Evolutionary conservation across 2,113 vertebrate species (phyloP), one percentile per base, ranked within the genome.

Genomic region (Dasyprocta punctata): DNA sequence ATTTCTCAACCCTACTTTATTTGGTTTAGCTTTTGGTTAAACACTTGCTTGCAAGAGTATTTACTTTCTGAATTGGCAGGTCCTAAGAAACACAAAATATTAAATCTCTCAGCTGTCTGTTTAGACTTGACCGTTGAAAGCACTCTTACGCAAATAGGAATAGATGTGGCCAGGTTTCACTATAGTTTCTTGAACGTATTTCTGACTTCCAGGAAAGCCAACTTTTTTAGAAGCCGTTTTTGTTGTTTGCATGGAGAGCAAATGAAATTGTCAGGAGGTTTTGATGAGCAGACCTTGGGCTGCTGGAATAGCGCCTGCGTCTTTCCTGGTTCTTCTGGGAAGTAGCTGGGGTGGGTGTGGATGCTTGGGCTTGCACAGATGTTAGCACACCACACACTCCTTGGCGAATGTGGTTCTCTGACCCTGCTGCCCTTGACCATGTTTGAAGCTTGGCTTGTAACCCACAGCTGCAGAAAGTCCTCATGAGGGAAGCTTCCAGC

Each of bases 1-100:
- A 86, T 88, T 92, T 83, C 60, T 73, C 69, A 60, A 14, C 12
- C 52, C 2, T 81, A 3, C 56, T 92, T 30, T 90, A 3, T 96
- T 96, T 96, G 86, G 41, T 90, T 95, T 96, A 56, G 47, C 67
- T 90, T 81, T 96, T 80, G n/a, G 52, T 89, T 96, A 94, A 94
- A 95, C 87, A 65, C 85, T 84, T 90, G 91, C 41, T 94, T 86
- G 61, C 65, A 56, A 58, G 82, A 83, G 33, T 96, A 38, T 97
- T 96, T 96, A 38, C 94, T 97, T 96, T 96, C 82, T 83, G 30
- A 94, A 97, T 80, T 89, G 97, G 94, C 95, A 95, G 47, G 33
- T 36, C 91, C 19, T 86, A 52, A 89, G 52, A 75, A 41, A 97
- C 75, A 71, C 81, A 73, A 73, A 86, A 77, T 49, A 96, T 94